A percentile compares a stretch with the other conserved stretches of the same genome.
Conservation (phyloP, 2,113 vertebrate genomes). For the Corythornis madagascariensis region DNA sequence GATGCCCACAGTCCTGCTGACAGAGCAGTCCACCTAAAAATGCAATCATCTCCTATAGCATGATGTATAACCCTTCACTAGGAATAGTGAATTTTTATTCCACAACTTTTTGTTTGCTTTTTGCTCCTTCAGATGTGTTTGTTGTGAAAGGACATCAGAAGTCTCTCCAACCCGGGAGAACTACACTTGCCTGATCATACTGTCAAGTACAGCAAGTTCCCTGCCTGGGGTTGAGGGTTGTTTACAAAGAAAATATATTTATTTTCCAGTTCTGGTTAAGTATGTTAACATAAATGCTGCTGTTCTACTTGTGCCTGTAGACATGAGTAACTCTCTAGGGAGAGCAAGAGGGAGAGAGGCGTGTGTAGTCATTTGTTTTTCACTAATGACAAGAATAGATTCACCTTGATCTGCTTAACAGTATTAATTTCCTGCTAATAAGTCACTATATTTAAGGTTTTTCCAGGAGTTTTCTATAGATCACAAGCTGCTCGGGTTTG, state of each 20-base stretch:
- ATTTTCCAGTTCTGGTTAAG: not conserved
- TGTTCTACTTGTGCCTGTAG: not conserved
- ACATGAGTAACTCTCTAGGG: not conserved
- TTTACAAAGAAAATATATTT: not conserved
- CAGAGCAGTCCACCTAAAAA: not conserved
- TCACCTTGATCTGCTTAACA: not conserved
- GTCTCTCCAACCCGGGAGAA: not conserved
- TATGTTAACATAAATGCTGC: not conserved
- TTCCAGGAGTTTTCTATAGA: not conserved
- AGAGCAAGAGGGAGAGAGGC: not conserved
- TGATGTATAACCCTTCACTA: not conserved
- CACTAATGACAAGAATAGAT: not conserved
- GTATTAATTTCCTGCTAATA: conserved; percentile 3
- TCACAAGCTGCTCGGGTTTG: not conserved
- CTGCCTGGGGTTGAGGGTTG: not conserved
- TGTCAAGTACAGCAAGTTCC: not conserved
- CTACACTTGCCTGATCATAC: not conserved
- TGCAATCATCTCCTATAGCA: accelerated
- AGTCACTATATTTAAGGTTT: not conserved
- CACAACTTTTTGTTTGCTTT: not conserved
- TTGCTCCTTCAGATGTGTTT: not conserved
- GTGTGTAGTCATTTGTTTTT: not conserved
- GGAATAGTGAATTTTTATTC: not conserved
- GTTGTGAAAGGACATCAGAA: not conserved
- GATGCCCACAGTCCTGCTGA: not conserved